Conservation (phyloP, 1,140 invertebrate genomes). For the Helicoverpa zea region DNA sequence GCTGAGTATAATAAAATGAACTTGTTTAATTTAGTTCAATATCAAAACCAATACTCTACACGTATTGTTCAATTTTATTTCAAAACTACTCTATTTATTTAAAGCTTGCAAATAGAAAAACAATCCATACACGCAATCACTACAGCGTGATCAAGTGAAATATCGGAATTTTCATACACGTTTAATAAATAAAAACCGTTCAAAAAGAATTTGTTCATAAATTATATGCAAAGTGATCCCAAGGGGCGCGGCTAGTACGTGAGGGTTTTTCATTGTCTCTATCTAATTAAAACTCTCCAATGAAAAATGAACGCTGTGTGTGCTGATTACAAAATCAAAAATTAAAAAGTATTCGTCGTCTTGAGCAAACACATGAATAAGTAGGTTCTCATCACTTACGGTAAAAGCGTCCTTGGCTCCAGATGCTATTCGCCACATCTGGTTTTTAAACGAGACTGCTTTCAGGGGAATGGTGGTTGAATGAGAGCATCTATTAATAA, state of each 20-base stretch:
- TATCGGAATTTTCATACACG: background rate
- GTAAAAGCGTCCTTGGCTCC: conserved; percentile 30
- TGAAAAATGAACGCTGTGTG: conserved; percentile 41
- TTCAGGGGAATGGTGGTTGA: conserved; percentile 23
- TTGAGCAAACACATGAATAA: conserved; percentile 40
- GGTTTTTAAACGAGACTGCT: conserved; percentile 32
- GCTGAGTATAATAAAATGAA: no score
- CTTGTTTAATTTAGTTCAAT: no score
- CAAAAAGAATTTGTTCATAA: conserved; percentile 35
- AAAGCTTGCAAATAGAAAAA: no score
- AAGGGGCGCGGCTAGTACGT: conserved; percentile 31
- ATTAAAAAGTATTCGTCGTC: conserved; percentile 26
- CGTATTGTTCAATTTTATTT: no score
- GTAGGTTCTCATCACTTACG: conserved; percentile 29
- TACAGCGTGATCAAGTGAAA: no score
- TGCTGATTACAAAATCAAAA: conserved; percentile 39
- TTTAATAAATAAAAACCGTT: conserved; percentile 7
- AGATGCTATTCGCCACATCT: conserved; percentile 36
- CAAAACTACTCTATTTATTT: no score
- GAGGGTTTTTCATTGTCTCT: conserved; percentile 42
- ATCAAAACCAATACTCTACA: no score
- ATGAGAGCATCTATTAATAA: conserved; percentile 35
- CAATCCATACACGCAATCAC: no score
- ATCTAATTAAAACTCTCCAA: conserved; percentile 42
- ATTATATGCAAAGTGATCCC: conserved; percentile 41